These are phyloP conservation scores for Parasteatoda lunata DNA, from an alignment of 2,888 invertebrate genomes.

Conservation along the genomic window DNA sequence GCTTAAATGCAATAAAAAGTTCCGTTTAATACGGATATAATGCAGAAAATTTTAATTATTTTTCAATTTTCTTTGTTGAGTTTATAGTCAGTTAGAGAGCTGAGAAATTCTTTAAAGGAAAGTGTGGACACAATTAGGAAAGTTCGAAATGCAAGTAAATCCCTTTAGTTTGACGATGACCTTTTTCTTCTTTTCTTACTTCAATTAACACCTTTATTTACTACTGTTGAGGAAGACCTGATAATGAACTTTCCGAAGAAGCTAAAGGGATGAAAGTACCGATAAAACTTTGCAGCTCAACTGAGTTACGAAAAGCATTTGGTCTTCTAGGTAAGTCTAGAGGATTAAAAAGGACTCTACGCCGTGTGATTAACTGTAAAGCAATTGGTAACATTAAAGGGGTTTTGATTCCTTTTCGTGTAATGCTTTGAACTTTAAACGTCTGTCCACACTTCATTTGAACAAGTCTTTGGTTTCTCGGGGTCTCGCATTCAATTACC, in stretches of 20 bases:
- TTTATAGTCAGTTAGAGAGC: too few species aligned
- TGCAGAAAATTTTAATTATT: too few species aligned
- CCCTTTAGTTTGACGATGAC: slow-evolving; percentile 37
- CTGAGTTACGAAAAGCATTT: slow-evolving; percentile 40
- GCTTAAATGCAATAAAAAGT: too few species aligned
- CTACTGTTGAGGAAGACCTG: slow-evolving; percentile 38
- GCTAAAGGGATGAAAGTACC: slow-evolving; percentile 59
- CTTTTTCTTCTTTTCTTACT: slow-evolving; percentile 41
- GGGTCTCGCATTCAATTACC: background rate
- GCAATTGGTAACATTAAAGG: slow-evolving; percentile 37
- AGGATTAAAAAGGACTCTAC: slow-evolving; percentile 52
- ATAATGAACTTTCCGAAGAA: slow-evolving; percentile 63
- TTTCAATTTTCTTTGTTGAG: too few species aligned
- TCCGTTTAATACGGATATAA: too few species aligned
- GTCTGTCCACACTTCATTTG: background rate
- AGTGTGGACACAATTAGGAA: slow-evolving; percentile 18
- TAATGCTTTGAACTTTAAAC: slow-evolving; percentile 24
- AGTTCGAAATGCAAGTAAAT: slow-evolving; percentile 41
- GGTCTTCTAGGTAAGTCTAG: slow-evolving; percentile 53
- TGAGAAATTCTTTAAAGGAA: too few species aligned
- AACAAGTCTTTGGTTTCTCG: background rate
- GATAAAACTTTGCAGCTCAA: slow-evolving; percentile 58
- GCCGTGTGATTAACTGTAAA: slow-evolving; percentile 25
- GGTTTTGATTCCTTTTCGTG: slow-evolving; percentile 18
- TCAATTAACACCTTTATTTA: slow-evolving; percentile 62